Evolutionary conservation across 2,797 vertebrate species (phyloP).

Genomic region (Tragelaphus eurycerus): DNA sequence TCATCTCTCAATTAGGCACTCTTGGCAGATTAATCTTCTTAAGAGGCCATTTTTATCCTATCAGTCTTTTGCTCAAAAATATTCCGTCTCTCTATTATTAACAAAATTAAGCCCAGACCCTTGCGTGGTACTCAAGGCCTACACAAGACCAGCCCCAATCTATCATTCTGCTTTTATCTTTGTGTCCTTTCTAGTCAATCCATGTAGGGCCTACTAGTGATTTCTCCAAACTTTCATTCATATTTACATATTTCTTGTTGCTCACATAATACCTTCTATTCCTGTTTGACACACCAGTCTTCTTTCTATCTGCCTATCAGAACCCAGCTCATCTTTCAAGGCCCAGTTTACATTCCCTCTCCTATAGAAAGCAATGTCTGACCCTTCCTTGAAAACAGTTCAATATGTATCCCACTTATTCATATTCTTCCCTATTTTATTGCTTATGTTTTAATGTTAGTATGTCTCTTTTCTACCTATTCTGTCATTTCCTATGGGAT

Average conservation of each 20-base stretch:
- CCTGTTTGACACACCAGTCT: neutral
- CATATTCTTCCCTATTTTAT: neutral
- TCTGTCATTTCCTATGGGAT: neutral
- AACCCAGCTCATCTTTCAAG: neutral
- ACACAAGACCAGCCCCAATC: neutral
- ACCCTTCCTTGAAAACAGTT: neutral
- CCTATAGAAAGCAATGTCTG: neutral
- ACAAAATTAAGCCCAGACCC: neutral
- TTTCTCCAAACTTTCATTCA: neutral
- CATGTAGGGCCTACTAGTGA: neutral
- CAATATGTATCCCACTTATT: neutral
- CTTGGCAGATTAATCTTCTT: neutral
- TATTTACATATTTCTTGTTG: neutral
- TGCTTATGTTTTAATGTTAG: neutral
- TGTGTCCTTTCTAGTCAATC: neutral
- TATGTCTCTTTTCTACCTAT: neutral
- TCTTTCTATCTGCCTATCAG: neutral
- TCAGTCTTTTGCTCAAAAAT: neutral
- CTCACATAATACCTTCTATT: neutral
- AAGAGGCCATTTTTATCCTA: neutral
- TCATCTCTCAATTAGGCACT: neutral
- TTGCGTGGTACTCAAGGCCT: neutral
- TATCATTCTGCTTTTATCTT: constrained; percentile 12
- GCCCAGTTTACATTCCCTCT: neutral
- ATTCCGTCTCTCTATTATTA: neutral